phyloP scores from a whole-genome alignment of 2,113 vertebrate species.

The Riparia riparia region DNA sequence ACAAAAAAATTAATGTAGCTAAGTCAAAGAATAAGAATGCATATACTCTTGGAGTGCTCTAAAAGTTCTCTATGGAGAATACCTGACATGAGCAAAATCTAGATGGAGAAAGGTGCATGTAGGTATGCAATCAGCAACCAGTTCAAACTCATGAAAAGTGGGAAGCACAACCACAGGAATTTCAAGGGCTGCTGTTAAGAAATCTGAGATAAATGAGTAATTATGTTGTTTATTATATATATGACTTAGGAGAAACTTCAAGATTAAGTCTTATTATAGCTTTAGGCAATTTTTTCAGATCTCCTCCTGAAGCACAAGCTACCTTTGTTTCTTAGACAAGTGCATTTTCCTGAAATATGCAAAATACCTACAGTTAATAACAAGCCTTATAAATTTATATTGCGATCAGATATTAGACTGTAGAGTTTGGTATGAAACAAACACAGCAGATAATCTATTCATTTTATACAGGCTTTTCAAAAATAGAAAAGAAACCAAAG shows the following conservation, averaged over 20 bases:
- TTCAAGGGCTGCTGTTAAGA: not conserved
- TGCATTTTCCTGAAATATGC: not conserved
- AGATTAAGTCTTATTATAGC: not conserved
- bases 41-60: not conserved
- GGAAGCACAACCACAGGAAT: not conserved
- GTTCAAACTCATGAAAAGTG: not conserved
- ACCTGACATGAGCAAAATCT: not conserved
- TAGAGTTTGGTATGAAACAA: not conserved
- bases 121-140: not conserved
- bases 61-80: rapidly evolving
- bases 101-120: not conserved
- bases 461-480: not conserved
- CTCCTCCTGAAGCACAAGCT: not conserved
- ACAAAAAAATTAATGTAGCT: not conserved
- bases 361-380: not conserved
- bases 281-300: not conserved
- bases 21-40: not conserved
- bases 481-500: not conserved
- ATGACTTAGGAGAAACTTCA: not conserved
- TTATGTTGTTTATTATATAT: not conserved
- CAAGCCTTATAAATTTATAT: not conserved
- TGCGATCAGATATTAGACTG: not conserved
- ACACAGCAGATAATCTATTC: not conserved
- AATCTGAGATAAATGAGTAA: not conserved
- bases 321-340: not conserved